Conservation (phyloP, 2,888 invertebrate genomes). For the Diarsia rubi region DNA sequence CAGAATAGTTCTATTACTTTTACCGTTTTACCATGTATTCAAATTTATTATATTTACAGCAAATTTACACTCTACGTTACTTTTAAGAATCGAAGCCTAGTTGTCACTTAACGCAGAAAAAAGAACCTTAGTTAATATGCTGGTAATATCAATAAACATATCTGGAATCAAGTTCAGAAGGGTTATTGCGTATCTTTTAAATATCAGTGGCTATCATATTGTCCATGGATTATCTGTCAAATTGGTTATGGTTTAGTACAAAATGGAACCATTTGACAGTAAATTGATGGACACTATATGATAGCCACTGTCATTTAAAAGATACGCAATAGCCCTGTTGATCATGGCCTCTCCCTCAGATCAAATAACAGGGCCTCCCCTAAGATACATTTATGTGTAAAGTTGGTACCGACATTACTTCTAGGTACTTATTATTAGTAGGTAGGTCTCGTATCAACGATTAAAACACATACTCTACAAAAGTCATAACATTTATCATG, state of each 20-base stretch:
- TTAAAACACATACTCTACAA: slow-evolving; percentile 9
- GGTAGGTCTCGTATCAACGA: neutral
- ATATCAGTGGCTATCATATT: too few species aligned
- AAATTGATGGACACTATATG: too few species aligned
- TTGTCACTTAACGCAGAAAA: too few species aligned
- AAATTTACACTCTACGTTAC: neutral
- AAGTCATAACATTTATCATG: neutral
- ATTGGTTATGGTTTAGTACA: too few species aligned
- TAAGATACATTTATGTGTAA: neutral
- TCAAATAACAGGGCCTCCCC: too few species aligned
- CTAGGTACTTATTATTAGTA: slow-evolving; percentile 6
- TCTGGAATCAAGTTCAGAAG: neutral
- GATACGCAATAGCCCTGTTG: too few species aligned
- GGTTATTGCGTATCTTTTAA: too few species aligned
- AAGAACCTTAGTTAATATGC: neutral
- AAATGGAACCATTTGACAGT: too few species aligned
- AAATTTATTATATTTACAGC: neutral
- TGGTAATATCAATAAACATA: neutral
- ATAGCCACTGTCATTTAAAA: too few species aligned
- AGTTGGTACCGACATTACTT: neutral
- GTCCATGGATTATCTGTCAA: too few species aligned
- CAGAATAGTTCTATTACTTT: neutral
- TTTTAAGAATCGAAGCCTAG: too few species aligned
- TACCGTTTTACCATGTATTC: neutral
- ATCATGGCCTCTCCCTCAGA: too few species aligned